Base-by-base conservation (phyloP, 2,113 vertebrate genomes). In the Stictonetta naevosa region DNA sequence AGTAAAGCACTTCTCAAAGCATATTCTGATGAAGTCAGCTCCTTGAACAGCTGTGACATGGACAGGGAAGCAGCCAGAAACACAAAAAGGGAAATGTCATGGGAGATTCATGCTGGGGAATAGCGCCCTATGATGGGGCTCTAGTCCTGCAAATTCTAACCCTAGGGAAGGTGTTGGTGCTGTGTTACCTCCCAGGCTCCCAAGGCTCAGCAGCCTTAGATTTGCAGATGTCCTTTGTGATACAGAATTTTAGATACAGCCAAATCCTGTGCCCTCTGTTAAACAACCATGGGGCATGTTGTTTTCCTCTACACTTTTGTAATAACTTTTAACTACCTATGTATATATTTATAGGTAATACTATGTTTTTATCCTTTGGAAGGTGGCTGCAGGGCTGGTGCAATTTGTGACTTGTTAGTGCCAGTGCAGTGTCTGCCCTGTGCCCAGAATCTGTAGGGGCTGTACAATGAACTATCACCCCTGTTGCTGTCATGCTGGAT, bases 21-120 rank as follows among this genome's bases (percentile, higher is more conserved):
- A 31, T 76, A 82, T 93, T 96, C 86, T 94, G 95, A 90, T 94
- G 92, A 94, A 88, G 63, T 94, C 93, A 96, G 81, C 80, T 95
- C 46, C 81, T 93, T 79, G 69, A 93, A 80, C 92, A 96, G 74
- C 93, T 94, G 86, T 2, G 14, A 84, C 53, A 79, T 72, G 42
- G 87, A 76, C 72, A 86, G 62, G 14, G 74, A 91, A 84, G 40
- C 62, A 92, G 40, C 58, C 81, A 94, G 81, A 91, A 92, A 80
- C 87, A 69, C 33, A 87, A 58, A 87, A 84, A 50, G 17, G 17
- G 62, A 44, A 62, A 58, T 89, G 62, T 79, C 71, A 92, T 63
- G 44, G 74, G 69, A 92, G 42, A 79, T n/a, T 76, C 84, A 48
- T 84, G 52, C 46, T 81, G 38, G 33, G 73, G 55, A 91, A 72